Percentiles rank a stretch among this genome's conserved stretches.
These are phyloP conservation scores for Leucophenga montana DNA, from an alignment of 2,888 invertebrate species.

Conservation along the genomic window DNA sequence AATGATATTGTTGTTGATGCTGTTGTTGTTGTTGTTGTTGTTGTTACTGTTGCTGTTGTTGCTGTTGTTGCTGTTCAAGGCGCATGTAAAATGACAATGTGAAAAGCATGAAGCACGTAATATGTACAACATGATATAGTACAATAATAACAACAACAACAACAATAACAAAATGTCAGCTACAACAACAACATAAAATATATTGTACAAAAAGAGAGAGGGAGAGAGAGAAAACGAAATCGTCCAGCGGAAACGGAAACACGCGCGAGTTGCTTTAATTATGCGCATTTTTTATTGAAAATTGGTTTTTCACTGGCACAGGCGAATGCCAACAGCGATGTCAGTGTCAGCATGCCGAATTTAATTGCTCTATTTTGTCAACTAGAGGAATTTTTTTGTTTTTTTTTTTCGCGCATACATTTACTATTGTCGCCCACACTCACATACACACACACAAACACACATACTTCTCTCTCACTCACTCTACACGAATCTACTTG, in stretches of 20 bases:
- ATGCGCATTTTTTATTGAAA: constrained; percentile 62
- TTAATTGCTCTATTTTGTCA: constrained; percentile 58
- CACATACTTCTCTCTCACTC: constrained; percentile 3
- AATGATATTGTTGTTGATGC: neutral
- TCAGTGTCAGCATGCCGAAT: constrained; percentile 27
- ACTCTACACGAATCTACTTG: too few species aligned
- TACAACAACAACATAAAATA: constrained; percentile 12
- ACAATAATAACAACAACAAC: constrained; percentile 28
- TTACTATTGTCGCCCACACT: constrained; percentile 51
- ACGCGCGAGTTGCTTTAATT: constrained; percentile 51
- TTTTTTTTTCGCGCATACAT: constrained; percentile 1
- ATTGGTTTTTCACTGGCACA: constrained; percentile 43
- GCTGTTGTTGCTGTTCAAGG: too few species aligned
- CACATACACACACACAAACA: too few species aligned
- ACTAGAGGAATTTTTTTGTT: constrained; percentile 1
- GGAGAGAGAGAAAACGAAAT: constrained; percentile 2
- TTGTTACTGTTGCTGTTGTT: too few species aligned
- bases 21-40: too few species aligned
- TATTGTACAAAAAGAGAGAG: constrained; percentile 7
- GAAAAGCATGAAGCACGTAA: neutral
- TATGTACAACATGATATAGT: neutral
- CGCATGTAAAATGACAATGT: too few species aligned
- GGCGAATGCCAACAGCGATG: neutral
- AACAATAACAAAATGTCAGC: constrained; percentile 31
- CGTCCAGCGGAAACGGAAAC: constrained; percentile 11